A percentile compares a stretch with the other conserved stretches of the same genome.
These are phyloP conservation scores for Tachina lurida DNA, from an alignment of 2,888 invertebrate genomes.

Conservation along the genomic window DNA sequence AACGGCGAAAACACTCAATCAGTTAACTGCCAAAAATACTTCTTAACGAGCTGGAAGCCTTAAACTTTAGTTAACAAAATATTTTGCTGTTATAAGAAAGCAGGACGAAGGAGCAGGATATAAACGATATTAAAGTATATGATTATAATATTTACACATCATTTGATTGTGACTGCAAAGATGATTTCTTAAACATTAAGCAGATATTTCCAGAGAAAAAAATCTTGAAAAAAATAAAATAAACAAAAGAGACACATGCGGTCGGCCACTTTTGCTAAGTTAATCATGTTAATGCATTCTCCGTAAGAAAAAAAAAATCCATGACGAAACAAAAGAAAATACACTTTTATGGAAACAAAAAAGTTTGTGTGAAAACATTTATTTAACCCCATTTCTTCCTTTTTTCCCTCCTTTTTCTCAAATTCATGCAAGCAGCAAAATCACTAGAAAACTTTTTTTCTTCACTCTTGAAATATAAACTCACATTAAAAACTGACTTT, in stretches of 20 bases:
- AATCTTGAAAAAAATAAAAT: slow-evolving; percentile 8
- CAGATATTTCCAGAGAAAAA: slow-evolving; percentile 27
- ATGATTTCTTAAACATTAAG: slow-evolving; percentile 45
- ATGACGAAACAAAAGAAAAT: slow-evolving; percentile 48
- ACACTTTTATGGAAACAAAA: neutral
- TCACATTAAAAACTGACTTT: slow-evolving; percentile 66
- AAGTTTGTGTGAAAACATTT: slow-evolving; percentile 69
- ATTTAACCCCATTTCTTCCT: slow-evolving; percentile 64
- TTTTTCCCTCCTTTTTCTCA: neutral
- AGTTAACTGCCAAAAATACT: neutral
- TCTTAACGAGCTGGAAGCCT: neutral
- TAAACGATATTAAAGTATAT: slow-evolving; percentile 57
- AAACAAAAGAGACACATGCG: slow-evolving; percentile 51
- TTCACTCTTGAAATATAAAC: slow-evolving; percentile 36
- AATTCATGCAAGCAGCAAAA: slow-evolving; percentile 32
- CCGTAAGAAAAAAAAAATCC: slow-evolving; percentile 26
- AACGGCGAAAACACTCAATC: neutral
- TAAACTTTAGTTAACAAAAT: slow-evolving; percentile 22
- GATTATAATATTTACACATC: slow-evolving; percentile 68
- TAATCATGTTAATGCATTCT: slow-evolving; percentile 71
- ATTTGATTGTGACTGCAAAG: slow-evolving; percentile 60
- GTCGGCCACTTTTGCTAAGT: slow-evolving; percentile 59
- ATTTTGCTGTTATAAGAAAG: slow-evolving; percentile 40
- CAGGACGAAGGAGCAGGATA: neutral
- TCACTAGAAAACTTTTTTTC: slow-evolving; percentile 32